A percentile compares a stretch with the other conserved stretches of the same genome.
Evolutionary conservation across 2,113 vertebrate genomes (phyloP).

Genomic region (Ciconia boyciana): DNA sequence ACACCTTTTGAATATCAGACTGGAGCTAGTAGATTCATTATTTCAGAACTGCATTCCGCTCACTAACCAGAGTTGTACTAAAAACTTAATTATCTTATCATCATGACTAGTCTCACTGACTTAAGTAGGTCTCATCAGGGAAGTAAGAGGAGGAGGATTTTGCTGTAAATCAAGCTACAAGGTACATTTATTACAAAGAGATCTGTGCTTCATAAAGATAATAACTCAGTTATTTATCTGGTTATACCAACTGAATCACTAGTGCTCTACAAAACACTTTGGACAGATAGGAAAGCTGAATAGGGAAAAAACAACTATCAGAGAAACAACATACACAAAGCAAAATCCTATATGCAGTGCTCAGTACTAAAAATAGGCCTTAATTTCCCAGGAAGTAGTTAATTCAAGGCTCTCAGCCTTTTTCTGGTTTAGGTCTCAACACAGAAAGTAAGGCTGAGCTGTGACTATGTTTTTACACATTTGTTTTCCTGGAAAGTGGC

Average conservation of each 20-base stretch:
- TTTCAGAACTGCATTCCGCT: constrained; percentile 38
- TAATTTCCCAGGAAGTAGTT: neutral
- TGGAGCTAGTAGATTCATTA: neutral
- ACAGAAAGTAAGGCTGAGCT: neutral
- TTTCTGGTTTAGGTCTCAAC: neutral
- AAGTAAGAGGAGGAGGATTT: constrained; percentile 38
- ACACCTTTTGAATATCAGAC: neutral
- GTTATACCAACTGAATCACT: neutral
- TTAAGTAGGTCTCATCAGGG: constrained; percentile 54
- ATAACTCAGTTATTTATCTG: constrained; percentile 15
- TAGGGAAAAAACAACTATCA: neutral
- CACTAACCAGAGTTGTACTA: constrained; percentile 49
- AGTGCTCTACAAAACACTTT: neutral
- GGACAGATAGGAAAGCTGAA: neutral
- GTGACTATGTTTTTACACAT: neutral
- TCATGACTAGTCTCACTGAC: constrained; percentile 54
- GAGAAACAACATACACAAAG: neutral
- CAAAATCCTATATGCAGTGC: neutral
- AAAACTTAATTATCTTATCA: constrained; percentile 64
- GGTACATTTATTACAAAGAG: constrained; percentile 38
- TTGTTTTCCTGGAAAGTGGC: neutral
- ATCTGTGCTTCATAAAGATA: constrained; percentile 30
- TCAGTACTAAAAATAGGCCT: neutral
- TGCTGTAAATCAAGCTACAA: constrained; percentile 44
- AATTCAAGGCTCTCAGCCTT: neutral